Evolutionary conservation across 1,140 invertebrate species (phyloP).

Genomic region (Hermetia illucens): DNA sequence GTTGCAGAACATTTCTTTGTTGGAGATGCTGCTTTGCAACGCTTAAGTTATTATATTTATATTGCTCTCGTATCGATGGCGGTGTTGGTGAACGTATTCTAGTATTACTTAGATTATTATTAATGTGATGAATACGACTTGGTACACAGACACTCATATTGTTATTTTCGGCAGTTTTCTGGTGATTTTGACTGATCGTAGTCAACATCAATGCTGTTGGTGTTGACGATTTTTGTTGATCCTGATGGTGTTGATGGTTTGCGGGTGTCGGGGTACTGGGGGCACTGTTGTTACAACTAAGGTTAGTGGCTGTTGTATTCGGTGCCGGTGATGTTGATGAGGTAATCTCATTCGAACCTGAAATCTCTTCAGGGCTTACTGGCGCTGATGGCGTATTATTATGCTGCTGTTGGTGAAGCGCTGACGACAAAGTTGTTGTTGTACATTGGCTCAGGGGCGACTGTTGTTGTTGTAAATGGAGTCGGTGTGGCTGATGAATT

Average conservation of each 20-base stretch:
- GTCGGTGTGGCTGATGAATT: background rate
- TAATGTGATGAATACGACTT: conserved; percentile 27
- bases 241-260: conserved; percentile 3
- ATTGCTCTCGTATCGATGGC: conserved; percentile 3
- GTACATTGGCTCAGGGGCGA: background rate
- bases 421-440: background rate
- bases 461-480: background rate
- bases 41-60: background rate
- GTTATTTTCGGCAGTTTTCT: conserved; percentile 23
- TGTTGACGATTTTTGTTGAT: conserved; percentile 2
- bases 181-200: conserved; percentile 12
- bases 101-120: conserved; percentile 24
- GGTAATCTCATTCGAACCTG: conserved; percentile 40
- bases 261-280: conserved; percentile 9
- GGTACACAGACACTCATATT: conserved; percentile 9
- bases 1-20: conserved; percentile 9
- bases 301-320: background rate
- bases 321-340: conserved; percentile 40
- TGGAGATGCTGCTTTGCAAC: background rate
- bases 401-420: background rate
- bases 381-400: conserved; percentile 29
- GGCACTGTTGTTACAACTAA: conserved; percentile 14
- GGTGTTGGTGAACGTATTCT: conserved; percentile 11
- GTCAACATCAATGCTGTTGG: conserved; percentile 4
- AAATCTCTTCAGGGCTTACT: conserved; percentile 29